A percentile compares a stretch with the other conserved stretches of the same genome.
phyloP scores from a whole-genome alignment of 2,888 invertebrate genomes.

The Drosophila macrospina region DNA sequence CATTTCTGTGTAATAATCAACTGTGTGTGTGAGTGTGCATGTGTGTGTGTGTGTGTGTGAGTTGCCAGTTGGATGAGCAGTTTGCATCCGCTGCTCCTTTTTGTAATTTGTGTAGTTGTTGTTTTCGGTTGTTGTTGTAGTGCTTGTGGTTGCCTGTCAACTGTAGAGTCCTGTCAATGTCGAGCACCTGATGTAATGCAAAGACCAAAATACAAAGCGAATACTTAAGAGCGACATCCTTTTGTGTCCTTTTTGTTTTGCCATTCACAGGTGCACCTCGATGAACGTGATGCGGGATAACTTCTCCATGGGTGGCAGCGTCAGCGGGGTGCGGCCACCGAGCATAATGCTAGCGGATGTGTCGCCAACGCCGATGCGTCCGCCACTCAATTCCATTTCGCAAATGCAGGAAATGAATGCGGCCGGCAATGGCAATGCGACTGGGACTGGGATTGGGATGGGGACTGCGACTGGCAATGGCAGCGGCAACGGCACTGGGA shows the following conservation, averaged over 20 bases:
- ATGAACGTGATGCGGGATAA: constrained; percentile 93
- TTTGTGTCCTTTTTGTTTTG: constrained; percentile 33
- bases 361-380: constrained; percentile 85
- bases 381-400: constrained; percentile 86
- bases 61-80: constrained; percentile 26
- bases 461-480: constrained; percentile 8
- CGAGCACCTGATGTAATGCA: constrained; percentile 22
- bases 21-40: constrained; percentile 11
- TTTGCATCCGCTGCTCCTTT: constrained; percentile 29
- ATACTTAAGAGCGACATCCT: constrained; percentile 47
- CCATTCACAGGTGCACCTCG: constrained; percentile 89
- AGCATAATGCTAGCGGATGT: constrained; percentile 85
- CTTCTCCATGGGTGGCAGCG: constrained; percentile 86
- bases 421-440: constrained; percentile 37
- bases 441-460: not conserved
- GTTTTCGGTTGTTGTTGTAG: constrained; percentile 15
- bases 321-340: constrained; percentile 86
- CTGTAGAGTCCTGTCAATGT: constrained; percentile 37
- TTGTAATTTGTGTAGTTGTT: constrained; percentile 5
- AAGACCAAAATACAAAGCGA: not conserved
- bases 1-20: constrained; percentile 27
- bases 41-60: constrained; percentile 10
- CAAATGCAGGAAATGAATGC: constrained; percentile 84
- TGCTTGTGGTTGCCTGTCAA: constrained; percentile 45
- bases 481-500: constrained; percentile 22